Evolutionary conservation across 2,113 vertebrate genomes (phyloP).

Genomic region (Pavo muticus): DNA sequence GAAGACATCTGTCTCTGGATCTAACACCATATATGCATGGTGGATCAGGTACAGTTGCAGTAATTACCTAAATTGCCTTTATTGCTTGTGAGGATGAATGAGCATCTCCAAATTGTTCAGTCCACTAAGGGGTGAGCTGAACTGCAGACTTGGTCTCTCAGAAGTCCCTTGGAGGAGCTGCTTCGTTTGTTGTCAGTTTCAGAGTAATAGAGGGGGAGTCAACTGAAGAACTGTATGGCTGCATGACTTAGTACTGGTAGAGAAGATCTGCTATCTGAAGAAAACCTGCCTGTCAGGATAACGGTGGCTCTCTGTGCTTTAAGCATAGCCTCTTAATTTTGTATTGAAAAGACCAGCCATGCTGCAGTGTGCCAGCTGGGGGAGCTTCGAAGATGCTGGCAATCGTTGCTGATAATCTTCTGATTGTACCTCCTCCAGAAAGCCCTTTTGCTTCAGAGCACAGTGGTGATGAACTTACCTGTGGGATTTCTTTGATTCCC

Average conservation of each 20-base stretch:
- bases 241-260: background rate
- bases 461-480: slow-evolving; percentile 61
- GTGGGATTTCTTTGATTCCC: slow-evolving; percentile 55
- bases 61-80: background rate
- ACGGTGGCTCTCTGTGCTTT: background rate
- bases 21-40: background rate
- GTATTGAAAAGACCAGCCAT: background rate
- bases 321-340: background rate
- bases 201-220: background rate
- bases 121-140: background rate
- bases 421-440: background rate
- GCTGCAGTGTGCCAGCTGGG: background rate
- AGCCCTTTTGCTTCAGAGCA: background rate
- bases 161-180: background rate
- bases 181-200: background rate
- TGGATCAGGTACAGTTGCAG: background rate
- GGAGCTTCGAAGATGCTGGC: background rate
- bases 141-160: background rate
- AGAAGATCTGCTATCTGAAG: background rate
- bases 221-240: background rate
- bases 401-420: background rate
- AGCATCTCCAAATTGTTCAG: background rate
- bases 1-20: background rate
- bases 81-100: background rate
- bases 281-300: background rate